Percentiles rank a stretch among this genome's conserved stretches.
These are phyloP conservation scores for Urechis unicinctus DNA, from an alignment of 2,888 invertebrate species.

Conservation along the genomic window DNA sequence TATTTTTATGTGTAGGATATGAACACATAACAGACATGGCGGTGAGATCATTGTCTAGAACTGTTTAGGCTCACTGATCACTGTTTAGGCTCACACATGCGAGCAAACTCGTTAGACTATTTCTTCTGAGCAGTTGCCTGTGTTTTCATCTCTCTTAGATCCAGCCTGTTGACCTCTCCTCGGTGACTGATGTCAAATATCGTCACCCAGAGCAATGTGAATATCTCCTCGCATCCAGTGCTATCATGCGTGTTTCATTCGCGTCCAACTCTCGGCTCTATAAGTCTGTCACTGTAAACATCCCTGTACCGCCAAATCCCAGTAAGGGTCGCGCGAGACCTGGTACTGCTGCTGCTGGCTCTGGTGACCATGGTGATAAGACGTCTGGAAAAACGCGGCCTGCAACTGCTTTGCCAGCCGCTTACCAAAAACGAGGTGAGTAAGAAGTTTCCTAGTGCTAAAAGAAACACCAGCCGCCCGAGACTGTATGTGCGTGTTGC, in stretches of 20 bases:
- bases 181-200: conserved; percentile 29
- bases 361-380: conserved; percentile 2
- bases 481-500: too few relatives aligned
- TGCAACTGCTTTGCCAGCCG: conserved; percentile 5
- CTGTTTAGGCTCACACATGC: too few relatives aligned
- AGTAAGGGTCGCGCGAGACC: conserved; percentile 25
- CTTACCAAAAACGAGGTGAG: conserved; percentile 6
- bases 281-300: conserved; percentile 29
- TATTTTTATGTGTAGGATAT: too few relatives aligned
- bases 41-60: too few relatives aligned
- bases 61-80: too few relatives aligned
- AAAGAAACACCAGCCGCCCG: conserved; percentile 29
- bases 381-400: conserved; percentile 7
- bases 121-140: too few relatives aligned
- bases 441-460: background rate
- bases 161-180: conserved; percentile 31
- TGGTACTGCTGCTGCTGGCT: conserved; percentile 23
- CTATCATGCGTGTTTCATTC: conserved; percentile 27
- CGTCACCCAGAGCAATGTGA: conserved; percentile 24
- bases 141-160: conserved; percentile 22
- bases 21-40: too few relatives aligned
- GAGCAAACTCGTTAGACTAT: too few relatives aligned
- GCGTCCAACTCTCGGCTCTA: conserved; percentile 20
- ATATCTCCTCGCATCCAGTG: conserved; percentile 27
- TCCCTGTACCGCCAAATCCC: conserved; percentile 33